Percentiles rank a stretch among this genome's conserved stretches.
Conservation (phyloP, 92 coral and sea anemone genomes). For the Blastomussa wellsi region DNA sequence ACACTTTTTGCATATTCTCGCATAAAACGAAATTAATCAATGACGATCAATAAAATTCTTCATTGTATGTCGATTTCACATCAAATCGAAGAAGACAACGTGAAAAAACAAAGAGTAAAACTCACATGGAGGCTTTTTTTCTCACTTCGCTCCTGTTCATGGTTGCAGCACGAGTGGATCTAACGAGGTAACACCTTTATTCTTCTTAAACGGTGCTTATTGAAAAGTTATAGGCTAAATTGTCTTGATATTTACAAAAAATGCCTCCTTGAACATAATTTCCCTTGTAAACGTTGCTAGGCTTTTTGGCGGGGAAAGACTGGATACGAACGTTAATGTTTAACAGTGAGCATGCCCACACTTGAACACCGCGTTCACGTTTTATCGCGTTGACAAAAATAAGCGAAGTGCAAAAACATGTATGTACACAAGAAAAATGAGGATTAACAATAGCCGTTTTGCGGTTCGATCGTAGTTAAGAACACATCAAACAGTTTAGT, state of each 20-base stretch:
- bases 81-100: neutral
- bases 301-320: slow-evolving; percentile 43
- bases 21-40: neutral
- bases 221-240: neutral
- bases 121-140: slow-evolving; percentile 78
- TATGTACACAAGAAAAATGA: neutral
- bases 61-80: neutral
- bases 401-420: neutral
- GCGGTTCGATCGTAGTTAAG: neutral
- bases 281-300: slow-evolving; percentile 75
- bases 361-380: slow-evolving; percentile 1
- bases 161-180: neutral
- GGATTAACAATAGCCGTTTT: neutral
- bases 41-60: neutral
- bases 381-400: neutral
- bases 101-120: neutral
- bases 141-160: slow-evolving; percentile 85
- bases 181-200: neutral
- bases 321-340: neutral
- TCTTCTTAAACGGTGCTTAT: neutral
- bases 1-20: neutral
- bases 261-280: slow-evolving; percentile 19
- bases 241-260: neutral
- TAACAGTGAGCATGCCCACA: neutral
- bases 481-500: neutral